A percentile compares a stretch with the other conserved stretches of the same genome.
Conservation (phyloP, 1,140 invertebrate species). For the Leptopilina boulardi region DNA sequence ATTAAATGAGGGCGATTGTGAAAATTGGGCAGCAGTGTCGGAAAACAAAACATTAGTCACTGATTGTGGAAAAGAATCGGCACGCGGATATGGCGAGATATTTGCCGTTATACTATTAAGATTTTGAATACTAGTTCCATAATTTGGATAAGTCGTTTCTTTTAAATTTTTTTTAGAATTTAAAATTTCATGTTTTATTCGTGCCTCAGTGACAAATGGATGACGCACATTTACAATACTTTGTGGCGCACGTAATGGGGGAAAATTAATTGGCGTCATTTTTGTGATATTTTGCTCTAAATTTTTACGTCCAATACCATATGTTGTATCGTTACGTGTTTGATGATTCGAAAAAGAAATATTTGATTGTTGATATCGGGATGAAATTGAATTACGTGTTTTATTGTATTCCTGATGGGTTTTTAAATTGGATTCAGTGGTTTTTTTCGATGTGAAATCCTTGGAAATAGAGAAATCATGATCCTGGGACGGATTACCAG, state of each 20-base stretch:
- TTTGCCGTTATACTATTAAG: constrained; percentile 54
- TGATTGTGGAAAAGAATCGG: constrained; percentile 59
- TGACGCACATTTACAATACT: constrained; percentile 66
- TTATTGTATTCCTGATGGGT: constrained; percentile 60
- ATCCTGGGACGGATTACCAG: constrained; percentile 48
- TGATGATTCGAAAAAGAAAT: constrained; percentile 32
- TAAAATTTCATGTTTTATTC: constrained; percentile 53
- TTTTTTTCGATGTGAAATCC: constrained; percentile 56
- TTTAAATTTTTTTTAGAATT: constrained; percentile 42
- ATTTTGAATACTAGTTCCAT: constrained; percentile 52
- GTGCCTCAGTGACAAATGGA: constrained; percentile 61
- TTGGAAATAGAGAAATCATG: constrained; percentile 47
- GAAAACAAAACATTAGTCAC: constrained; percentile 61
- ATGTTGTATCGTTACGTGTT: constrained; percentile 34
- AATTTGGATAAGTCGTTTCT: constrained; percentile 55
- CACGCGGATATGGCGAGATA: constrained; percentile 59
- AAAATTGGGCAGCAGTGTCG: constrained; percentile 58
- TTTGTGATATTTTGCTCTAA: constrained; percentile 58
- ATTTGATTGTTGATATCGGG: constrained; percentile 34
- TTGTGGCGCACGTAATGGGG: constrained; percentile 63
- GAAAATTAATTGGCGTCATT: constrained; percentile 62
- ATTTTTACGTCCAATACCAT: constrained; percentile 51
- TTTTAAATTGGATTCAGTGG: constrained; percentile 49
- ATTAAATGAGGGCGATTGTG: constrained; percentile 60
- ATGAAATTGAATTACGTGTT: constrained; percentile 37